Evolutionary conservation across 2,888 invertebrate species (phyloP), one percentile per base, ranked within the genome.

Genomic region (Pyrochroa serraticornis): DNA sequence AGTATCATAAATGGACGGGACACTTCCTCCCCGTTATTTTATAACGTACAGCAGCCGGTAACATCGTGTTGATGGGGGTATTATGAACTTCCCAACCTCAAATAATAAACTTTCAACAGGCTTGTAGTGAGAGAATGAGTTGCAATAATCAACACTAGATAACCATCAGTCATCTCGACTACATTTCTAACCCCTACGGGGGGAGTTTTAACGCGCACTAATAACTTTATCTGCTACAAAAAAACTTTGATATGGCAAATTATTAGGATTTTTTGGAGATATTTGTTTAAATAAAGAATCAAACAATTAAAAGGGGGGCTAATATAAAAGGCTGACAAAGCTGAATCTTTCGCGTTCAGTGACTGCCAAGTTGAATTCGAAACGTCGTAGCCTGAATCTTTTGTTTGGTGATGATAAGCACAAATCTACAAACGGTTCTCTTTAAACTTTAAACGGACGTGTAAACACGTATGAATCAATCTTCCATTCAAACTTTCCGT

Each of bases 381-480:
- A 46, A 53, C 53, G 30, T 46, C 39, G 53, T 12, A 41, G 41
- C 34, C 47, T 35, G 9, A n/a, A 2, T 34, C 58, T 44, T 58
- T 68, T 66, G 64, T 68, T 63, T 50, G 59, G 50, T 14, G 52
- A 66, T 71, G 70, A 71, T 65, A 62, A 64, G 71, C 71, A 70
- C 47, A 68, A 70, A 65, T 62, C 61, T 48, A 52, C 66, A 71
- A 71, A 71, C 67, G 65, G 68, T 64, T 61, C 67, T 66, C 62
- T 72, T 72, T 71, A 71, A 71, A 71, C 68, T 71, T 71, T 71
- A 72, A 72, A 72, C 69, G 65, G 69, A 71, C 69, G 71, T 71
- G 71, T 72, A 72, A 72, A 72, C 71, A 71, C 58, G 66, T 65
- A 70, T 71, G 70, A 71, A 72, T 72, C 72, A 72, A 70, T 67